A percentile compares a stretch with the other conserved stretches of the same genome.
These are phyloP conservation scores for Aurelia sp. DNA, from an alignment of 30 jellyfish, hydroid and myxozoan genomes.

Conservation along the genomic window DNA sequence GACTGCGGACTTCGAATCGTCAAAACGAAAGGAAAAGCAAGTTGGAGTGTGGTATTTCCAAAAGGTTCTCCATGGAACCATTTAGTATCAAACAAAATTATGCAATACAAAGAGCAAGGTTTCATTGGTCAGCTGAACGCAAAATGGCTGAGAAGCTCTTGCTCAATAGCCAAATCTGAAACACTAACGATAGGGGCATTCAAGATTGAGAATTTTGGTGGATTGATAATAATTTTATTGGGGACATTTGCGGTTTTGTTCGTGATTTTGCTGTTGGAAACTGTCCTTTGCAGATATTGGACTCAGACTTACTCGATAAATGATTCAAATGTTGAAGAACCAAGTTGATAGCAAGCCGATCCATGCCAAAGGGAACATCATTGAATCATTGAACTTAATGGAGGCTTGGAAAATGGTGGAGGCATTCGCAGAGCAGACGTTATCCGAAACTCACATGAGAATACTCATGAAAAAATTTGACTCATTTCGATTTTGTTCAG, in stretches of 20 bases:
- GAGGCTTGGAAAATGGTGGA: too few species aligned
- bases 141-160: constrained; percentile 11
- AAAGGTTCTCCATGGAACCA: constrained; percentile 41
- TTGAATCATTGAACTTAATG: too few species aligned
- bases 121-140: not conserved
- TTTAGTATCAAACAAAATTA: constrained; percentile 13
- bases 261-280: constrained; percentile 13
- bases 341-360: too few species aligned
- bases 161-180: not conserved
- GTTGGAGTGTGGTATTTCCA: constrained; percentile 28
- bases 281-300: too few species aligned
- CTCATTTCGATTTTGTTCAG: too few species aligned
- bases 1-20: constrained; percentile 16
- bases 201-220: constrained; percentile 16
- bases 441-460: too few species aligned
- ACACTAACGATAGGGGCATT: not conserved
- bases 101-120: constrained; percentile 29
- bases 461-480: too few species aligned
- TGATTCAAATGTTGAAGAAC: too few species aligned
- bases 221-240: constrained; percentile 16
- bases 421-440: too few species aligned
- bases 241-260: not conserved
- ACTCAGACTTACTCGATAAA: too few species aligned
- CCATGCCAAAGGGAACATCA: too few species aligned
- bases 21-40: constrained; percentile 3